phyloP scores from a whole-genome alignment of 1,140 invertebrate genomes.

The Bombus pascuorum region DNA sequence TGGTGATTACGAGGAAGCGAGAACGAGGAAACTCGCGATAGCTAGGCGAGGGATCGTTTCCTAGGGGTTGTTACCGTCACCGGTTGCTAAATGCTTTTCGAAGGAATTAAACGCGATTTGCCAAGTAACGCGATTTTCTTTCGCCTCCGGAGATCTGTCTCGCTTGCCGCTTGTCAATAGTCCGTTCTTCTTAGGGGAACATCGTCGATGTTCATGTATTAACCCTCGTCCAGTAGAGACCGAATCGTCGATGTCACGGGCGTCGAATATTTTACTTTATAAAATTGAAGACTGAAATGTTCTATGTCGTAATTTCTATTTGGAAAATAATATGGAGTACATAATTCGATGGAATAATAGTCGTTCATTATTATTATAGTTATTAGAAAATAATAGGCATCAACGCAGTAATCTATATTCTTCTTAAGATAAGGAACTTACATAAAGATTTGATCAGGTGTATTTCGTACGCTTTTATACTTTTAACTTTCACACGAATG shows the following conservation, averaged over 20 bases:
- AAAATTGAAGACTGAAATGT: background rate
- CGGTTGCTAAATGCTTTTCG: too few relatives aligned
- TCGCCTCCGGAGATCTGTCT: background rate
- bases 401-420: too few relatives aligned
- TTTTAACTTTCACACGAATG: too few relatives aligned
- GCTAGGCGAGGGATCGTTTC: background rate
- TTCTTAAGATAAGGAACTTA: too few relatives aligned
- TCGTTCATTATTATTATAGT: too few relatives aligned
- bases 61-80: too few relatives aligned
- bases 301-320: background rate
- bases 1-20: slow-evolving; percentile 51
- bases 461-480: too few relatives aligned
- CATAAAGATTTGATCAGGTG: too few relatives aligned
- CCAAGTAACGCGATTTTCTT: slow-evolving; percentile 22
- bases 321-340: background rate
- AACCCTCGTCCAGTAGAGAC: background rate
- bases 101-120: slow-evolving; percentile 44
- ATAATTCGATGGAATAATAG: too few relatives aligned
- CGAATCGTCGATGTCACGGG: too few relatives aligned
- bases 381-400: too few relatives aligned
- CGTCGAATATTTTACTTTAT: background rate
- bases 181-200: background rate
- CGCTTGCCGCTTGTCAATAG: background rate
- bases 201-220: background rate
- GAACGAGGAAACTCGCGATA: slow-evolving; percentile 50